A percentile compares a stretch with the other conserved stretches of the same genome.
These are phyloP conservation scores for Abscondita cerata DNA, from an alignment of 2,888 invertebrate species.

Conservation along the genomic window DNA sequence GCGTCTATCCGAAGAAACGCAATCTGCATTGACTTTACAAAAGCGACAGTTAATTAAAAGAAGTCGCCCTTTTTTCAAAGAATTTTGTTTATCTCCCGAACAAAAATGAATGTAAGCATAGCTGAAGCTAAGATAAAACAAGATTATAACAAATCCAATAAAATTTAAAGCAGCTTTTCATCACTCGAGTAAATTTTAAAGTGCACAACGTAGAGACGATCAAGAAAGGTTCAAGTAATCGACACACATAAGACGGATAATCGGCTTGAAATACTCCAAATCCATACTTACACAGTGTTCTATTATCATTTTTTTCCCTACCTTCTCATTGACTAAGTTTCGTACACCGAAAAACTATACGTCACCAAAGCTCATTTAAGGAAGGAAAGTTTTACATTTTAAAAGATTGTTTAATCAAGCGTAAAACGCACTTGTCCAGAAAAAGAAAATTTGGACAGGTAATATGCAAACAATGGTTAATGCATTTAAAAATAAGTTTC, in stretches of 20 bases:
- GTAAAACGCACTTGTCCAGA: too few species aligned
- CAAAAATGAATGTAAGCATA: background rate
- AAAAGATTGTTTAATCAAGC: too few species aligned
- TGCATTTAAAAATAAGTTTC: background rate
- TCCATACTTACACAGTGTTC: conserved; percentile 38
- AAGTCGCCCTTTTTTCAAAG: too few species aligned
- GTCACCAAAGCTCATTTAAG: too few species aligned
- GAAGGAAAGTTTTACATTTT: too few species aligned
- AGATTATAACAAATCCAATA: conserved; percentile 26
- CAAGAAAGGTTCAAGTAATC: conserved; percentile 48
- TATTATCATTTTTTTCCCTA: conserved; percentile 41
- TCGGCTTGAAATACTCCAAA: conserved; percentile 40
- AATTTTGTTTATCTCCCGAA: background rate
- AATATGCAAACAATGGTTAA: background rate
- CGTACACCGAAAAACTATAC: too few species aligned
- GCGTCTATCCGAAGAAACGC: too few species aligned
- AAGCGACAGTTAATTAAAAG: too few species aligned
- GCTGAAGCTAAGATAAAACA: conserved; percentile 22
- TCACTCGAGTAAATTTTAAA: conserved; percentile 24
- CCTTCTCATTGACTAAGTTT: too few species aligned
- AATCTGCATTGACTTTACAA: too few species aligned
- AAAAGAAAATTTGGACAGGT: conserved; percentile 2
- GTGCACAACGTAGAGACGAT: conserved; percentile 36
- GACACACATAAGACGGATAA: conserved; percentile 49
- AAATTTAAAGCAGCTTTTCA: conserved; percentile 30